Evolutionary conservation across 2,797 vertebrate species (phyloP).

Genomic region (Crocodylus rhombifer): DNA sequence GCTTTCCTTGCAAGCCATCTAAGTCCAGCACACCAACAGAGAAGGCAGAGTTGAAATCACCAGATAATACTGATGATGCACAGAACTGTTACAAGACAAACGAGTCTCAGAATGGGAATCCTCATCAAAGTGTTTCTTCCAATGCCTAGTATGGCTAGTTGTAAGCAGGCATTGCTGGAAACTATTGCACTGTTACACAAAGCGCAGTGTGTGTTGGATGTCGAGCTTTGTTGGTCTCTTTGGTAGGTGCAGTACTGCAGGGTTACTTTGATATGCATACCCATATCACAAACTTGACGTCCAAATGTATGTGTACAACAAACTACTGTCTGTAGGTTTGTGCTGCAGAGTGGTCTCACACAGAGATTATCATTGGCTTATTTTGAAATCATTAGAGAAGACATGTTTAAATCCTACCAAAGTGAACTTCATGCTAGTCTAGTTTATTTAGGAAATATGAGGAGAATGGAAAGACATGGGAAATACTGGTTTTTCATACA

Average conservation of each 20-base stretch:
- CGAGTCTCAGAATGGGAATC: conserved; percentile 79
- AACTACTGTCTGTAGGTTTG: not conserved
- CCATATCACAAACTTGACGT: conserved; percentile 7
- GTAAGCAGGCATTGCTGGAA: conserved; percentile 51
- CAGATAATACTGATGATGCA: conserved; percentile 54
- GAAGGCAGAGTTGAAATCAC: conserved; percentile 72
- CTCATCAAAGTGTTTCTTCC: conserved; percentile 76
- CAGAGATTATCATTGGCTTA: not conserved
- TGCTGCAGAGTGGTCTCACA: conserved; percentile 14
- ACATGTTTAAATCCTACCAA: conserved; percentile 19
- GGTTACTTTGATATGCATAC: conserved; percentile 12
- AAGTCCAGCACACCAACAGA: conserved; percentile 55
- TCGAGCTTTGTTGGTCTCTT: conserved; percentile 46
- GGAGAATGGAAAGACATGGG: conserved; percentile 9
- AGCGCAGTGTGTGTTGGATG: not conserved
- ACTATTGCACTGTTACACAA: conserved; percentile 13
- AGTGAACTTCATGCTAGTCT: not conserved
- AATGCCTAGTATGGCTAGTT: conserved; percentile 70
- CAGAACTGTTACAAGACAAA: conserved; percentile 69
- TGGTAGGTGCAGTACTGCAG: conserved; percentile 39
- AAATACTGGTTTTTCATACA: not conserved
- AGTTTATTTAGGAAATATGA: conserved; percentile 33
- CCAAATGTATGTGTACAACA: not conserved
- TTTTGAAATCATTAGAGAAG: not conserved
- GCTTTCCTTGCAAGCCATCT: conserved; percentile 75